phyloP scores from a whole-genome alignment of 2,888 invertebrate genomes.

The Apodemia hepburni region DNA sequence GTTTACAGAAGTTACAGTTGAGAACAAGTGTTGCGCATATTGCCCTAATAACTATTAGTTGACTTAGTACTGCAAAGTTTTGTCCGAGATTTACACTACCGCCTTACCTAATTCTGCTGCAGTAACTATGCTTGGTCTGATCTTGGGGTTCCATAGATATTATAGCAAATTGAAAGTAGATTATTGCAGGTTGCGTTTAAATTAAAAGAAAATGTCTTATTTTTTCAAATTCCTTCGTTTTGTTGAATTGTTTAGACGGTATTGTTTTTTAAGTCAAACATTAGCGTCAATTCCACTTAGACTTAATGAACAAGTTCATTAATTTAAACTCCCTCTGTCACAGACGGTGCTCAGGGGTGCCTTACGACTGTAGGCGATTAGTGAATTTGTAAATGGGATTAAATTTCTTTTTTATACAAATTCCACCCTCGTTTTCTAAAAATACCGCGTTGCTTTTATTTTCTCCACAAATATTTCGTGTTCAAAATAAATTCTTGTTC shows the following conservation, averaged over 20 bases:
- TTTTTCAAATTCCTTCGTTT: not conserved
- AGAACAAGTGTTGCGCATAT: no score
- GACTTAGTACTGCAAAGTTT: no score
- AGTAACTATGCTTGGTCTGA: no score
- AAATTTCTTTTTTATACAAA: slow-evolving; percentile 43
- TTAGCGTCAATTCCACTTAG: slow-evolving; percentile 21
- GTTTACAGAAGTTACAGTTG: no score
- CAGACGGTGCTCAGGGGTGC: slow-evolving; percentile 18
- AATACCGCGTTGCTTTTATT: slow-evolving; percentile 1
- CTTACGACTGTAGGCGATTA: slow-evolving; percentile 45
- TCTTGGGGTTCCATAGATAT: no score
- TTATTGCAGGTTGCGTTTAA: not conserved
- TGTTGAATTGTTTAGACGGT: not conserved
- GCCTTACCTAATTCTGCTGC: no score
- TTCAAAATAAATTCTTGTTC: not conserved
- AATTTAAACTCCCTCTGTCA: slow-evolving; percentile 22
- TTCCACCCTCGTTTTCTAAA: slow-evolving; percentile 9
- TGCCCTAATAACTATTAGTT: no score
- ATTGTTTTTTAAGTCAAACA: slow-evolving; percentile 21
- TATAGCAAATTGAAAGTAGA: no score
- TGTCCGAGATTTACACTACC: no score
- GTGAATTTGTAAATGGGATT: slow-evolving; percentile 45
- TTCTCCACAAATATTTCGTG: slow-evolving; percentile 5
- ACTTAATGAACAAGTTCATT: slow-evolving; percentile 24
- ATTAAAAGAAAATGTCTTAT: not conserved